Base-by-base conservation (phyloP, 2,113 vertebrate genomes). In the Gobius niger region DNA sequence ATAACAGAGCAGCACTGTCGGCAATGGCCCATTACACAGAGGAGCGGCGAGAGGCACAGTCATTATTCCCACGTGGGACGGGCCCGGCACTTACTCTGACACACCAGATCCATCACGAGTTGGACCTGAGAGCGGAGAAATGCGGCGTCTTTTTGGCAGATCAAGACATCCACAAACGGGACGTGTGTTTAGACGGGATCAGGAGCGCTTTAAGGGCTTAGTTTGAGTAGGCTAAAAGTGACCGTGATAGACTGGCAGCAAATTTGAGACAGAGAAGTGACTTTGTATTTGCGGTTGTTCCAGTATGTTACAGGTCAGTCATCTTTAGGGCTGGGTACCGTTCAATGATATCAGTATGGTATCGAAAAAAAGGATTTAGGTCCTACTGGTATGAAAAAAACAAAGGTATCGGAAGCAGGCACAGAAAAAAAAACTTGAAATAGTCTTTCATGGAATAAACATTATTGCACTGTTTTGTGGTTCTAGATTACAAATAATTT, bases 21-120 rank as follows among this genome's bases (percentile, higher is more conserved):
- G 87, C 82, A 76, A 87, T 83, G 88, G 85, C 85, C 89, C 87
- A 89, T 91, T 92, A 93, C 78, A 84, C 87, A 74, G 78, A 82
- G 82, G 82, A 77, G 73, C 76, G 81, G 76, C 41, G 89, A 85
- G 82, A 84, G 76, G 57, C 67, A 78, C 84, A 72, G 70, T 68
- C 86, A 84, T 86, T 81, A 82, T 84, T 89, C 83, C 85, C 89
- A 75, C 54, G n/a, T 40, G 57, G 57, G 57, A 73, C 77, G 16
- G 85, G 80, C 74, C 78, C 85, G 81, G 78, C 70, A 77, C 85
- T 66, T 46, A 61, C 69, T 6, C 72, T 85, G 90, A 86, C 86
- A 82, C 71, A 86, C 34, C 64, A 81, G 79, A 90, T 90, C 82
- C 80, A 88, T 90, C 85, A 86, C 75, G 80, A 70, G 66, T 70